Evolutionary conservation across 2,797 vertebrate genomes (phyloP).

Genomic region (Etheostoma nigrum): DNA sequence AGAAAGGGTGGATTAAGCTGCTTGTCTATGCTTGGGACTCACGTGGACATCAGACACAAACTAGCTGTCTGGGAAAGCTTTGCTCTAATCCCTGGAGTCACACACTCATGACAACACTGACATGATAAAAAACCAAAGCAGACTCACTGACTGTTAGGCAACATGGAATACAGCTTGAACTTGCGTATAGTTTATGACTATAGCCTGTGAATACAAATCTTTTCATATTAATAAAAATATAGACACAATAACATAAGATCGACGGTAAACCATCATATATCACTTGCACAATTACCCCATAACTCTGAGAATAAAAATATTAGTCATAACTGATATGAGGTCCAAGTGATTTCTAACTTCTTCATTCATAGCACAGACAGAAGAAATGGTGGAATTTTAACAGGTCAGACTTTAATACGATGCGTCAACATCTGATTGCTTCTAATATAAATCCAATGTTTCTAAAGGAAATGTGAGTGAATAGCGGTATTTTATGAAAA

Average conservation of each 20-base stretch:
- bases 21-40: slow-evolving; percentile 58
- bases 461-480: not conserved
- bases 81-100: slow-evolving; percentile 71
- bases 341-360: slow-evolving; percentile 46
- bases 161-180: not conserved
- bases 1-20: slow-evolving; percentile 64
- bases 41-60: slow-evolving; percentile 74
- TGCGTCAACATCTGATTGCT: not conserved
- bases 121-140: slow-evolving; percentile 59
- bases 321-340: not conserved
- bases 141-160: slow-evolving; percentile 23
- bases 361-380: slow-evolving; percentile 28
- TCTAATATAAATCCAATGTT: not conserved
- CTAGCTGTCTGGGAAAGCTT: slow-evolving; percentile 74
- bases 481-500: slow-evolving; percentile 8
- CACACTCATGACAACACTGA: slow-evolving; percentile 64
- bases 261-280: not conserved
- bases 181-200: slow-evolving; percentile 5
- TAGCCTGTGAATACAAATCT: not conserved
- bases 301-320: not conserved
- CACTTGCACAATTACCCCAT: not conserved
- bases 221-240: not conserved
- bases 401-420: not conserved
- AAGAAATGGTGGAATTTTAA: not conserved
- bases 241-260: not conserved